Evolutionary conservation across 2,888 invertebrate genomes (phyloP), one percentile per base, ranked within the genome.

Genomic region (Melikaiella ostensackeni): DNA sequence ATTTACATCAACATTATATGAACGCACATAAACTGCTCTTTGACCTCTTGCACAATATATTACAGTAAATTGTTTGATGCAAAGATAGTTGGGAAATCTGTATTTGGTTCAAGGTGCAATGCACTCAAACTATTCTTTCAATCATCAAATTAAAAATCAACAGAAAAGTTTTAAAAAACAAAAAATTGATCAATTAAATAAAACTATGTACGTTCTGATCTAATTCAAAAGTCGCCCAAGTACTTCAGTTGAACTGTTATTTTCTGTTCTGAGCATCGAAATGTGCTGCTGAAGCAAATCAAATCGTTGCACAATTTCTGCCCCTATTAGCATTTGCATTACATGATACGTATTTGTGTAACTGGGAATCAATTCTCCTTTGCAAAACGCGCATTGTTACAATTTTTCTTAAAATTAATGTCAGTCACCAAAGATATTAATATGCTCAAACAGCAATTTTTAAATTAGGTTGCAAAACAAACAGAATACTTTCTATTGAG

Each of bases 221-320:
- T 55, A 55, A n/a, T 55, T 21, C 4, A 11, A 7, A n/a, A 55
- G 55, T 55, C 21, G 19, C 9, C 27, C 16, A 27, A 24, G 27
- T 5, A 59, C 27, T 59, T 30, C 19, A 27, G 16, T 30, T 70
- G 16, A 42, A 16, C 42, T 42, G 3, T 50, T 70, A 24, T 24
- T 70, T 70, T 70, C 24, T 42, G n/a, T 33, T 24, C 11, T 62
- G 21, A 50, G 27, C 11, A 55, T 33, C n/a, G 50, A 27, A 50
- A 70, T 38, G 27, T 50, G 70, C 50, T 70, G 50, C 33, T 70
- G 30, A 70, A 50, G 50, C 19, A 30, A 70, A 50, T 70, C 33
- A n/a, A 70, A 33, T 70, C 27, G 42, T 66, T 70, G 55, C 46
- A 50, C 50, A 70, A 70, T 30, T 70, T 70, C n/a, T 55, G 30